Evolutionary conservation across 2,888 invertebrate species (phyloP).

Genomic region (Metalampra italica): DNA sequence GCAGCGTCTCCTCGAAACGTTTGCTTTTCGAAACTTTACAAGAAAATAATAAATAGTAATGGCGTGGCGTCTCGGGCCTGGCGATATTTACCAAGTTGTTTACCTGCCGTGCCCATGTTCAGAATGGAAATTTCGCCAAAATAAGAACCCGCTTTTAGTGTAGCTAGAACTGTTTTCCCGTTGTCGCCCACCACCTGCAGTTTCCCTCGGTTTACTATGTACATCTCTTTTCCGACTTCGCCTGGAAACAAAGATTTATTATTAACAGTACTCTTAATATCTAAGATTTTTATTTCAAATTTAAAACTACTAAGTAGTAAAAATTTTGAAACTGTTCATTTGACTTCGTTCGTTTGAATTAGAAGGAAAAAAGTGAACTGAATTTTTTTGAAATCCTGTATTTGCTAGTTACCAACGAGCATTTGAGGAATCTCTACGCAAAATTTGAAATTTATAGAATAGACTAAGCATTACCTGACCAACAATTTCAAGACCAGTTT

Average conservation of each 20-base stretch:
- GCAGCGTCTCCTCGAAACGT: constrained; percentile 76
- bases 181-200: constrained; percentile 97
- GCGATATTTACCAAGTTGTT: constrained; percentile 96
- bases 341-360: too few species aligned
- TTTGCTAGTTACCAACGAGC: too few species aligned
- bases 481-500: too few species aligned
- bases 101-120: constrained; percentile 99
- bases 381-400: too few species aligned
- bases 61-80: constrained; percentile 79
- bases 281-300: not conserved
- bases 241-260: constrained; percentile 78
- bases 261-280: not conserved
- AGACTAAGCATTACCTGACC: too few species aligned
- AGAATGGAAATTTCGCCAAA: constrained; percentile 99
- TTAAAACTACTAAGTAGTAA: too few species aligned
- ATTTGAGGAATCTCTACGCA: too few species aligned
- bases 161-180: constrained; percentile 97
- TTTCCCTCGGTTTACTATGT: constrained; percentile 98
- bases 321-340: too few species aligned
- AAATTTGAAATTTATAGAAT: too few species aligned
- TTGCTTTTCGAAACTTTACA: constrained; percentile 71
- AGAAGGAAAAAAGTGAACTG: too few species aligned
- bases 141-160: constrained; percentile 98
- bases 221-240: constrained; percentile 99
- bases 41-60: constrained; percentile 64